Evolutionary conservation across 2,113 vertebrate genomes (phyloP).

Genomic region (Elanus axillaris): DNA sequence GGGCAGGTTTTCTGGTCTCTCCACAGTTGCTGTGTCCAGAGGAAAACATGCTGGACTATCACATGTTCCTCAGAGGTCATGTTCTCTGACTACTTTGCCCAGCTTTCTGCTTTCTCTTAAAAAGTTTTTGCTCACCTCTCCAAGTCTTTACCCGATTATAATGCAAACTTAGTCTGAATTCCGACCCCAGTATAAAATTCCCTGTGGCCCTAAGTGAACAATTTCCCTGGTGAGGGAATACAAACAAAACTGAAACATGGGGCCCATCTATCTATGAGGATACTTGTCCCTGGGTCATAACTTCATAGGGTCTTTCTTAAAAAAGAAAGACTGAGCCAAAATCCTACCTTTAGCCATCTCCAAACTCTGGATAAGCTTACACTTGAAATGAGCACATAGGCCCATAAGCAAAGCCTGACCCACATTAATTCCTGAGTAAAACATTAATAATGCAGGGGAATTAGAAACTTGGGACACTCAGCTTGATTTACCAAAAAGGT

Average conservation of each 20-base stretch:
- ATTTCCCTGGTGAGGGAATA: neutral
- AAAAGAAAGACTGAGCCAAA: neutral
- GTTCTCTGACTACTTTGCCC: neutral
- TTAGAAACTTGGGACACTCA: neutral
- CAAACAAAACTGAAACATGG: neutral
- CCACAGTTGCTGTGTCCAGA: neutral
- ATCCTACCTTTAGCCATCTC: neutral
- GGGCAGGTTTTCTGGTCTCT: neutral
- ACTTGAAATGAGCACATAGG: neutral
- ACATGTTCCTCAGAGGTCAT: neutral
- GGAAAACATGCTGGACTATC: accelerated
- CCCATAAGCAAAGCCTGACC: neutral
- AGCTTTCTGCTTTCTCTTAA: neutral
- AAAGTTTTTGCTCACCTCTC: neutral
- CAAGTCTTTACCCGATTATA: neutral
- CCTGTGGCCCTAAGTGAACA: neutral
- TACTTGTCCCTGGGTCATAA: neutral
- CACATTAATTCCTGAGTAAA: conserved; percentile 2
- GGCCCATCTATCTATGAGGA: neutral
- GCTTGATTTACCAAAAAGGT: neutral
- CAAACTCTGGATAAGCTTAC: neutral
- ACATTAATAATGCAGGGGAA: conserved; percentile 51
- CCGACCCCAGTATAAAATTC: neutral
- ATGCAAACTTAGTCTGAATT: neutral
- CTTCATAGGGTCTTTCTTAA: neutral